These are phyloP conservation scores for Bagarius yarrelli DNA, from an alignment of 2,113 vertebrate species.

Conservation along the genomic window DNA sequence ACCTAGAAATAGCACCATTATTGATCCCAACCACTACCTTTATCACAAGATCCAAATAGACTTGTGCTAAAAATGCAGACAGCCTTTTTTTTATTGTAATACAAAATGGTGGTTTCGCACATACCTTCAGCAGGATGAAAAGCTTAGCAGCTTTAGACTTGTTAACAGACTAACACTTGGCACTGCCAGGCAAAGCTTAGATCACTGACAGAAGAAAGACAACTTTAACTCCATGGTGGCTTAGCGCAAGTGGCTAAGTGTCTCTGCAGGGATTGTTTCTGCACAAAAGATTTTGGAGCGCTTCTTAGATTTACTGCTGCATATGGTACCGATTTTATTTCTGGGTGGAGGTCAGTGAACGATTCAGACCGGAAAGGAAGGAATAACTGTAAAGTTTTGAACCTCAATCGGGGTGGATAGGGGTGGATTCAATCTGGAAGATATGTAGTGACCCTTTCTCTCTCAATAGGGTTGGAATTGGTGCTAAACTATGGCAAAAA, in stretches of 20 bases:
- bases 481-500: neutral
- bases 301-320: neutral
- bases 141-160: conserved; percentile 41
- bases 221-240: conserved; percentile 20
- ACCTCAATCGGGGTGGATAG: neutral
- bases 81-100: neutral
- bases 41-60: conserved; percentile 24
- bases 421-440: neutral
- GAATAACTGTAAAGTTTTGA: neutral
- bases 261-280: neutral
- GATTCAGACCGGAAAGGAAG: neutral
- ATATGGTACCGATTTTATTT: conserved; percentile 1
- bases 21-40: neutral
- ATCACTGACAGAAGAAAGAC: conserved; percentile 25
- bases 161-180: conserved; percentile 35
- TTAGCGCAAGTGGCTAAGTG: conserved; percentile 30
- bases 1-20: conserved; percentile 23
- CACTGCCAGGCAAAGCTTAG: conserved; percentile 26
- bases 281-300: neutral
- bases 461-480: neutral
- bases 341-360: neutral
- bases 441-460: neutral
- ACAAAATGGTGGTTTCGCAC: neutral
- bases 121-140: conserved; percentile 24
- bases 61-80: conserved; percentile 4